Evolutionary conservation across 2,888 invertebrate species (phyloP).

Genomic region (Antitype chi): DNA sequence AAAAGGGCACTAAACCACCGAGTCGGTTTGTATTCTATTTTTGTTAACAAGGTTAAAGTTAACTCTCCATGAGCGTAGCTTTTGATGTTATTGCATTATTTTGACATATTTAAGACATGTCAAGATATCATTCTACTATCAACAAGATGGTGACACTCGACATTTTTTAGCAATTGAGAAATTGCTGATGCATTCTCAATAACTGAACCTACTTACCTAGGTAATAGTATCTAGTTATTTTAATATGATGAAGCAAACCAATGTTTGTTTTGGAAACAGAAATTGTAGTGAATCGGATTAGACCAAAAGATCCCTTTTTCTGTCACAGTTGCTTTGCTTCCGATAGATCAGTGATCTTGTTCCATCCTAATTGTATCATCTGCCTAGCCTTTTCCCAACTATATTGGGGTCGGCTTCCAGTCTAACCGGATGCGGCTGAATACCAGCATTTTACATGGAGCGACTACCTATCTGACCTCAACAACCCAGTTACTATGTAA

Average conservation of each 20-base stretch:
- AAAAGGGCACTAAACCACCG: too few relatives aligned
- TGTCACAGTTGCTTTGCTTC: background rate
- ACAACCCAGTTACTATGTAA: too few relatives aligned
- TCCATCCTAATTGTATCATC: too few relatives aligned
- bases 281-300: background rate
- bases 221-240: background rate
- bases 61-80: slow-evolving; percentile 7
- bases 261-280: background rate
- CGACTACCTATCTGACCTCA: too few relatives aligned
- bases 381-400: too few relatives aligned
- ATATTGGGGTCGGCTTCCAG: too few relatives aligned
- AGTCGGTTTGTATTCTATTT: background rate
- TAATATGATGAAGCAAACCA: background rate
- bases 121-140: slow-evolving; percentile 50
- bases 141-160: slow-evolving; percentile 33
- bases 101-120: slow-evolving; percentile 25
- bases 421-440: too few relatives aligned
- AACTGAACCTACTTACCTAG: background rate
- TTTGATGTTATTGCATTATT: slow-evolving; percentile 36
- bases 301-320: background rate
- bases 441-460: too few relatives aligned
- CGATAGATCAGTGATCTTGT: background rate
- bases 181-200: background rate
- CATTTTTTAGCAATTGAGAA: slow-evolving; percentile 37
- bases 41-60: slow-evolving; percentile 5